Percentiles rank a stretch among this genome's conserved stretches.
Evolutionary conservation across 2,113 vertebrate species (phyloP).

Genomic region (Epinephelus lanceolatus): DNA sequence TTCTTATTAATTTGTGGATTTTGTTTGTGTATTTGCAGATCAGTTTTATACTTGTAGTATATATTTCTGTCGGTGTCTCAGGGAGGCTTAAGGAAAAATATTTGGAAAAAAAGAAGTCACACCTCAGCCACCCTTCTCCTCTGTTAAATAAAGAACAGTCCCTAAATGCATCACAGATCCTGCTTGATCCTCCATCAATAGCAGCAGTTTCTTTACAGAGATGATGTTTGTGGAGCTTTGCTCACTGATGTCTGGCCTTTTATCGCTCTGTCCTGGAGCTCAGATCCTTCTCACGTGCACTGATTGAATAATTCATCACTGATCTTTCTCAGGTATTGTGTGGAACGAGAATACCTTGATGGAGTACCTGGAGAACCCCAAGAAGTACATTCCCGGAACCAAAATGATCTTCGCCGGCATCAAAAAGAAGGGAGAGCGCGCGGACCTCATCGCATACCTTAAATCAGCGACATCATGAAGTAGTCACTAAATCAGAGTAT

Average conservation of each 20-base stretch:
- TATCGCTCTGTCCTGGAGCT: not conserved
- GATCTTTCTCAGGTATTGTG: constrained; percentile 77
- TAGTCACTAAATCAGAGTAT: constrained; percentile 33
- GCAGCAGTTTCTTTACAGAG: not conserved
- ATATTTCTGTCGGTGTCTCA: too few species aligned
- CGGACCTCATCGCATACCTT: constrained; percentile 88
- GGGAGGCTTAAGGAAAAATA: too few species aligned
- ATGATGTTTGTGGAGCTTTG: not conserved
- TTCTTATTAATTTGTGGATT: too few species aligned
- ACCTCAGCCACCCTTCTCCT: too few species aligned
- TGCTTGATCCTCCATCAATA: too few species aligned
- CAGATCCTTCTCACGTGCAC: not conserved
- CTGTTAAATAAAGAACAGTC: too few species aligned
- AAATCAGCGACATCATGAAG: constrained; percentile 87
- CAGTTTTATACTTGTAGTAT: too few species aligned
- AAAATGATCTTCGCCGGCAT: constrained; percentile 92
- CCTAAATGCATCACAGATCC: too few species aligned
- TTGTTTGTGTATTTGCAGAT: too few species aligned
- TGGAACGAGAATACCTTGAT: constrained; percentile 87
- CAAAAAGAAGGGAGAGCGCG: constrained; percentile 91
- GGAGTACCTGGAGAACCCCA: constrained; percentile 92
- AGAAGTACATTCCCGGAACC: constrained; percentile 92
- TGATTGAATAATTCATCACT: not conserved
- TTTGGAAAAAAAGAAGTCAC: too few species aligned
- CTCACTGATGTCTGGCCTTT: not conserved